Conservation (phyloP, 2,888 invertebrate species). For the Amphiduros pacificus region DNA sequence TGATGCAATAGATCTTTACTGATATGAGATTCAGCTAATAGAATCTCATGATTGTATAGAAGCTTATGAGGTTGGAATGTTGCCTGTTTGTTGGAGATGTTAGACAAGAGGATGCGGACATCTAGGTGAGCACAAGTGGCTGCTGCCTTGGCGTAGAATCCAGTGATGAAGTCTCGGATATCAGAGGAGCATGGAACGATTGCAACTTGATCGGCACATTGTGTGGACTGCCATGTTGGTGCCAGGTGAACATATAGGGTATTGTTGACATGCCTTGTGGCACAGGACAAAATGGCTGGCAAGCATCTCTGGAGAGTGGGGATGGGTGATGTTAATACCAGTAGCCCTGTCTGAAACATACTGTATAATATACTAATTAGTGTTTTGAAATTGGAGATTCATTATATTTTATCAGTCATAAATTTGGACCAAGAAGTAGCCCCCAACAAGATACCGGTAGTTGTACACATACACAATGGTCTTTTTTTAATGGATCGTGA, state of each 20-base stretch:
- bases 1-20: slow-evolving; percentile 2
- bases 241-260: slow-evolving; percentile 30
- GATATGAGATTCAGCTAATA: slow-evolving; percentile 19
- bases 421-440: not conserved
- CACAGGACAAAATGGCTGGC: slow-evolving; percentile 14
- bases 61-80: slow-evolving; percentile 6
- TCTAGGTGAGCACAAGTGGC: slow-evolving; percentile 11
- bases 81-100: slow-evolving; percentile 13
- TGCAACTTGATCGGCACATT: too few relatives aligned
- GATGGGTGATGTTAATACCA: slow-evolving; percentile 29
- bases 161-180: slow-evolving; percentile 16
- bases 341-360: slow-evolving; percentile 30
- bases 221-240: not conserved
- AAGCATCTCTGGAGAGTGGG: not conserved
- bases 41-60: slow-evolving; percentile 18
- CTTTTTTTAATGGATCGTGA: too few relatives aligned
- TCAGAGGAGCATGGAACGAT: slow-evolving; percentile 8
- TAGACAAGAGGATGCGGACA: slow-evolving; percentile 25
- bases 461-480: too few relatives aligned
- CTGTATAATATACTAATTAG: slow-evolving; percentile 1
- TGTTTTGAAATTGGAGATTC: not conserved
- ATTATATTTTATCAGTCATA: not conserved
- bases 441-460: too few relatives aligned
- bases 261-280: slow-evolving; percentile 18
- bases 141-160: slow-evolving; percentile 23